Evolutionary conservation across 2,797 vertebrate genomes (phyloP).

Genomic region (Chanos chanos): DNA sequence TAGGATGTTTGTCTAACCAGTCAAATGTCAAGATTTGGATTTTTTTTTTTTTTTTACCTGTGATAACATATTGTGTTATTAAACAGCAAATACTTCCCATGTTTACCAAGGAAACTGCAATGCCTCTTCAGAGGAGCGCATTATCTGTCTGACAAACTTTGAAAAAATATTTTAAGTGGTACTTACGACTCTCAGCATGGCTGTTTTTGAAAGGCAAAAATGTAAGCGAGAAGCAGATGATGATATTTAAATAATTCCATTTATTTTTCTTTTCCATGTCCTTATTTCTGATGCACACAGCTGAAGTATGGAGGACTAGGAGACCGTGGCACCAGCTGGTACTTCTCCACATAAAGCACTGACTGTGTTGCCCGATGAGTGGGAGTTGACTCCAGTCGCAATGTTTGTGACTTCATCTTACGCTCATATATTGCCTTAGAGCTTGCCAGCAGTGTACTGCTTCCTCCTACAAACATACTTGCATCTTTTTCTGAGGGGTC

Average conservation of each 20-base stretch:
- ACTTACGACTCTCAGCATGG: conserved; percentile 69
- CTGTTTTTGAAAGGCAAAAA: conserved; percentile 50
- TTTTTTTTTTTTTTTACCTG: no score
- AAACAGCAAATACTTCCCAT: no score
- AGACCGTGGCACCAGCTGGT: conserved; percentile 77
- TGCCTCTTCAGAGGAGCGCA: not conserved
- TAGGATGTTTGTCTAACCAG: no score
- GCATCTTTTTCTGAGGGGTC: conserved; percentile 64
- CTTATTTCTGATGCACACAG: conserved; percentile 55
- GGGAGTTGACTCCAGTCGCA: conserved; percentile 72
- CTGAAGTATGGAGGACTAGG: conserved; percentile 65
- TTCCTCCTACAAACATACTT: conserved; percentile 73
- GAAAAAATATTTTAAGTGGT: conserved; percentile 1
- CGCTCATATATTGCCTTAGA: conserved; percentile 63
- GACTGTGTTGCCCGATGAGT: conserved; percentile 70
- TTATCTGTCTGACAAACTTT: not conserved
- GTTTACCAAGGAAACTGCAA: not conserved
- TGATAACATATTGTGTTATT: no score
- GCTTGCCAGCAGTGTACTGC: conserved; percentile 61
- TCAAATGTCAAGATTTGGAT: no score
- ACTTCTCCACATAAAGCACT: conserved; percentile 72
- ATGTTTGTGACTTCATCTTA: conserved; percentile 78
- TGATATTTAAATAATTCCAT: conserved; percentile 50
- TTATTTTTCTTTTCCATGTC: conserved; percentile 68
- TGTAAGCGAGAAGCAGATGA: conserved; percentile 51